These are phyloP conservation scores for Sebastes taczanowskii DNA, from an alignment of 2,797 vertebrate genomes.

Conservation along the genomic window DNA sequence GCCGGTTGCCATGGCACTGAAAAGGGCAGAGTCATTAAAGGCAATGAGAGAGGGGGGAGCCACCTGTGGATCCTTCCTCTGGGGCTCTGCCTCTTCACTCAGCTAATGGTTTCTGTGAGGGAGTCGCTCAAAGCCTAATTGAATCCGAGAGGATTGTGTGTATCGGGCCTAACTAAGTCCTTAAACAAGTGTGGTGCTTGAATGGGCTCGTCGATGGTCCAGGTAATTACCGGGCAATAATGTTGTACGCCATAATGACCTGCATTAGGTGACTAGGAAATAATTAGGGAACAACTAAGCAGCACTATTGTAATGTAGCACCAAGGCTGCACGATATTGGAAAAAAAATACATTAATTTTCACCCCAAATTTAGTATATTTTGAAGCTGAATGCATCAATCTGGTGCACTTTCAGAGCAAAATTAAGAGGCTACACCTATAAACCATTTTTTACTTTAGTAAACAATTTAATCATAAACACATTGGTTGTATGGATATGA, in stretches of 20 bases:
- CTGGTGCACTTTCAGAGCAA: neutral
- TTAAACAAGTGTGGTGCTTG: conserved; percentile 33
- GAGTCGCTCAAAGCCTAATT: conserved; percentile 44
- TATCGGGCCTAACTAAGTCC: conserved; percentile 1
- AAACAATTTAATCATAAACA: no score
- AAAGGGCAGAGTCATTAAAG: conserved; percentile 51
- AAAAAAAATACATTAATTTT: neutral
- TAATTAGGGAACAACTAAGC: conserved; percentile 8
- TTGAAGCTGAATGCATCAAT: neutral
- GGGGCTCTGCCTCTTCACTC: conserved; percentile 33
- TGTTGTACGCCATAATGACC: conserved; percentile 35
- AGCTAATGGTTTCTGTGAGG: conserved; percentile 44
- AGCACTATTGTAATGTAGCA: neutral
- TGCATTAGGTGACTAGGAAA: conserved; percentile 11
- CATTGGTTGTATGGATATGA: no score
- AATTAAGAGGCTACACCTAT: no score
- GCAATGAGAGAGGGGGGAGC: neutral
- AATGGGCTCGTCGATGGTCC: conserved; percentile 26
- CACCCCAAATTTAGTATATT: neutral
- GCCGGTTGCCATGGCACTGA: conserved; percentile 25
- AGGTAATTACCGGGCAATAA: conserved; percentile 43
- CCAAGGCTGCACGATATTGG: no score
- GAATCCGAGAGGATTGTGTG: conserved; percentile 41
- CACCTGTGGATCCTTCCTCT: conserved; percentile 40
- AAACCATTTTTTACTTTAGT: no score